These are phyloP conservation scores for Caenorhabditis drosophilae DNA, from an alignment of 2,888 invertebrate species.

Conservation along the genomic window DNA sequence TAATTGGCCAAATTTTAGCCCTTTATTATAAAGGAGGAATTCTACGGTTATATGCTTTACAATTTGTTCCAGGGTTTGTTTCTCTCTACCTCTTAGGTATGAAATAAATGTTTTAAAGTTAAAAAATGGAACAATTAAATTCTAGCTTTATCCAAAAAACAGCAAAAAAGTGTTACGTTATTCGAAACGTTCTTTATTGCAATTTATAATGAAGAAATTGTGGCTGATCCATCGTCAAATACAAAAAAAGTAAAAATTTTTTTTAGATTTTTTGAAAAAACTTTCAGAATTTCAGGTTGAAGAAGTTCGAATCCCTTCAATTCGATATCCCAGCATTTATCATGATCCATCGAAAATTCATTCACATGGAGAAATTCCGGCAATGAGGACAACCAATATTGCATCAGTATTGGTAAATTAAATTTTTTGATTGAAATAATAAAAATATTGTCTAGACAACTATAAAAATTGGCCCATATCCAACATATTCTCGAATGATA, in stretches of 20 bases:
- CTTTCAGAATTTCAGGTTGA: slow-evolving; percentile 72
- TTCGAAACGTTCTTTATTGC: slow-evolving; percentile 66
- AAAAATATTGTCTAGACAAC: too few species aligned
- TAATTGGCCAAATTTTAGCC: slow-evolving; percentile 64
- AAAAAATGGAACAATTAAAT: background rate
- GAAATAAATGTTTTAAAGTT: background rate
- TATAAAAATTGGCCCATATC: slow-evolving; percentile 87
- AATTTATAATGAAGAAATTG: slow-evolving; percentile 68
- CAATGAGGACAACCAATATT: slow-evolving; percentile 21
- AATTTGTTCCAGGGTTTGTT: slow-evolving; percentile 60
- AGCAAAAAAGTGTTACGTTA: slow-evolving; percentile 55
- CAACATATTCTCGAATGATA: slow-evolving; percentile 86
- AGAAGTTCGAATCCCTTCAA: slow-evolving; percentile 85
- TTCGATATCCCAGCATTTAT: slow-evolving; percentile 88
- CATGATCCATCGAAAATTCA: slow-evolving; percentile 85
- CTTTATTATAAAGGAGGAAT: slow-evolving; percentile 64
- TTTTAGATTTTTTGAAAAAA: too few species aligned
- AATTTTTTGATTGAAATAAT: too few species aligned
- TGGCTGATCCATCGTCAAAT: slow-evolving; percentile 52
- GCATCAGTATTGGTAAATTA: slow-evolving; percentile 41
- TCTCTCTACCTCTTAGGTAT: slow-evolving; percentile 40
- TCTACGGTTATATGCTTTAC: slow-evolving; percentile 59
- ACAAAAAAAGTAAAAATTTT: slow-evolving; percentile 47
- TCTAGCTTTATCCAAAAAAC: slow-evolving; percentile 52
- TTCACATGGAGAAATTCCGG: slow-evolving; percentile 66